These are phyloP conservation scores for Thermophis baileyi DNA, from an alignment of 2,113 vertebrate species.

Conservation along the genomic window DNA sequence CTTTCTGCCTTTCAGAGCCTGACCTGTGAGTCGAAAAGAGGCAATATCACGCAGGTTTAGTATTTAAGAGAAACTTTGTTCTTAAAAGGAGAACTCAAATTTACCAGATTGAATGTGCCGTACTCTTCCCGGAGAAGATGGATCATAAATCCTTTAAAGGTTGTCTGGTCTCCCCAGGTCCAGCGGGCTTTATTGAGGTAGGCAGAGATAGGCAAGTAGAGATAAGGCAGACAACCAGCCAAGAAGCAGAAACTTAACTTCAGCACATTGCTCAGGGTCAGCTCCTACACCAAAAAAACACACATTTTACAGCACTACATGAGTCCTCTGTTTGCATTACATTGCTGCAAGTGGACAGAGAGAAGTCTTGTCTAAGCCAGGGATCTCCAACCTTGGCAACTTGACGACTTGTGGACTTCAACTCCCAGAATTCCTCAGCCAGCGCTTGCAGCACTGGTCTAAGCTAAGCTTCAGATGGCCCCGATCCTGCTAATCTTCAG, in stretches of 20 bases:
- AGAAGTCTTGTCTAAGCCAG: not conserved
- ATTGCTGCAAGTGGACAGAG: not conserved
- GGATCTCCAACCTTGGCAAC: no score
- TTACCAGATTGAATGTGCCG: slow-evolving; percentile 96
- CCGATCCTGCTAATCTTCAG: not conserved
- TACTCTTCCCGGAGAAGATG: slow-evolving; percentile 95
- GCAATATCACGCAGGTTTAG: not conserved
- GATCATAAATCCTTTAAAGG: slow-evolving; percentile 84
- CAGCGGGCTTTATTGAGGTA: slow-evolving; percentile 85
- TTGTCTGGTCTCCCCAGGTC: slow-evolving; percentile 98
- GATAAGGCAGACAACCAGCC: slow-evolving; percentile 85
- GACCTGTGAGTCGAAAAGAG: fast-evolving
- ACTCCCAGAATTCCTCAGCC: no score
- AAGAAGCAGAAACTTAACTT: slow-evolving; percentile 79
- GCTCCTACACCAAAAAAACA: slow-evolving; percentile 79
- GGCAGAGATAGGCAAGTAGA: slow-evolving; percentile 89
- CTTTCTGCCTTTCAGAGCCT: not conserved
- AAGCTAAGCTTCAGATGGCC: not conserved
- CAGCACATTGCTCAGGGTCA: slow-evolving; percentile 69
- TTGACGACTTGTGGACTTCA: no score
- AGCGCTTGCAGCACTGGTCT: no score
- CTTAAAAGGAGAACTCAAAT: slow-evolving; percentile 1
- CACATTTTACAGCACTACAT: slow-evolving; percentile 42
- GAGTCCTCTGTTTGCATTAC: slow-evolving; percentile 55
- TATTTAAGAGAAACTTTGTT: not conserved